Evolutionary conservation across 2,113 vertebrate species (phyloP).

Genomic region (Chrysemys picta): DNA sequence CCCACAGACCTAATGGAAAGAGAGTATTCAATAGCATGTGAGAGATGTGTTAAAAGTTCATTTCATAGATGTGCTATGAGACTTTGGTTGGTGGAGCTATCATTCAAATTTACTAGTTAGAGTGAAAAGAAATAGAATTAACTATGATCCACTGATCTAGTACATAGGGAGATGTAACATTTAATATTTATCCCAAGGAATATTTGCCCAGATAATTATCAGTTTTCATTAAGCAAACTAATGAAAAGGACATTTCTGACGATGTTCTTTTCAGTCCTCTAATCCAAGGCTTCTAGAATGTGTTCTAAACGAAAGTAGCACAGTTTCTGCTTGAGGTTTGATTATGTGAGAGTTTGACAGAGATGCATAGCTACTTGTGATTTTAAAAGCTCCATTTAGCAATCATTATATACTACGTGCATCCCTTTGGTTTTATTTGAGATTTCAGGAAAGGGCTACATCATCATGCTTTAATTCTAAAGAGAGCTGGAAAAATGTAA

Average conservation of each 20-base stretch:
- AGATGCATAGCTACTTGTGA: conserved; percentile 48
- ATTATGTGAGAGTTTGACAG: conserved; percentile 52
- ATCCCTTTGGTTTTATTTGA: conserved; percentile 65
- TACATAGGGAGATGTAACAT: not conserved
- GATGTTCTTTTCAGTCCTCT: not conserved
- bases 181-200: not conserved
- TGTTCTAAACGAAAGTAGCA: not conserved
- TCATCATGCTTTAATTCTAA: conserved; percentile 67
- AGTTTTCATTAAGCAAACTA: not conserved
- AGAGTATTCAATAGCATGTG: not conserved
- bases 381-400: conserved; percentile 68
- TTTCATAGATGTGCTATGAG: not conserved
- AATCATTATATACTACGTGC: conserved; percentile 52
- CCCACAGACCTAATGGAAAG: not conserved
- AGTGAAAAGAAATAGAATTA: not conserved
- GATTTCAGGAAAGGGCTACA: conserved; percentile 58
- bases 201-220: not conserved
- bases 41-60: not conserved
- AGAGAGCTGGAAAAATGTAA: conserved; percentile 68
- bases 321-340: not conserved
- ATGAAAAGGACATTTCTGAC: not conserved
- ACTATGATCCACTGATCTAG: not conserved
- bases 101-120: not conserved
- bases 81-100: not conserved
- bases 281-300: not conserved